These are phyloP conservation scores for Calephelis virginiensis DNA, from an alignment of 1,140 invertebrate genomes.

Conservation along the genomic window DNA sequence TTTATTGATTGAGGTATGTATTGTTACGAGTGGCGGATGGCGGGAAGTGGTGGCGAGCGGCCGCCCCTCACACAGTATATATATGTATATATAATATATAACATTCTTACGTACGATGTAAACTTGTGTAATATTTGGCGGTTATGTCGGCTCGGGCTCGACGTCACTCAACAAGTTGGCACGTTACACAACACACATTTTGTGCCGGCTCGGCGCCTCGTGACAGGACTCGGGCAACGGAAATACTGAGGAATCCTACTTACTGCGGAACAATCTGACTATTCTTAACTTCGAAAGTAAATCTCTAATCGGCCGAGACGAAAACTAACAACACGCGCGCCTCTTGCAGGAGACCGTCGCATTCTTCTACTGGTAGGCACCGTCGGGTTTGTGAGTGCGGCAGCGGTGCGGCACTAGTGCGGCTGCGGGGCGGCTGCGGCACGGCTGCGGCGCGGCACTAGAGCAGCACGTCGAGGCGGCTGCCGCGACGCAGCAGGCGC, in stretches of 20 bases:
- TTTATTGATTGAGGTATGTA: not conserved
- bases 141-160: not conserved
- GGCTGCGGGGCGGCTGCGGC: not conserved
- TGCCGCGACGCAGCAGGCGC: constrained; percentile 85
- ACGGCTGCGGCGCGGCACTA: constrained; percentile 43
- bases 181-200: constrained; percentile 14
- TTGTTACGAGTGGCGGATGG: not conserved
- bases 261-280: constrained; percentile 15
- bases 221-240: too few relatives aligned
- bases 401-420: not conserved
- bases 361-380: not conserved
- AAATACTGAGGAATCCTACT: too few relatives aligned
- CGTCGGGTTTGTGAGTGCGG: not conserved
- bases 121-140: not conserved
- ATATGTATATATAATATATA: too few relatives aligned
- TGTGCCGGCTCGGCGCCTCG: not conserved
- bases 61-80: too few relatives aligned
- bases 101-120: too few relatives aligned
- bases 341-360: not conserved
- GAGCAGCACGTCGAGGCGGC: constrained; percentile 89
- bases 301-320: constrained; percentile 13
- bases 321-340: not conserved
- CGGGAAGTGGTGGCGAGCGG: not conserved
- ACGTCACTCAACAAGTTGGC: not conserved
- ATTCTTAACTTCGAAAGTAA: constrained; percentile 13